Conservation (phyloP, 2,797 vertebrate species). For the Poecilia velifera region DNA sequence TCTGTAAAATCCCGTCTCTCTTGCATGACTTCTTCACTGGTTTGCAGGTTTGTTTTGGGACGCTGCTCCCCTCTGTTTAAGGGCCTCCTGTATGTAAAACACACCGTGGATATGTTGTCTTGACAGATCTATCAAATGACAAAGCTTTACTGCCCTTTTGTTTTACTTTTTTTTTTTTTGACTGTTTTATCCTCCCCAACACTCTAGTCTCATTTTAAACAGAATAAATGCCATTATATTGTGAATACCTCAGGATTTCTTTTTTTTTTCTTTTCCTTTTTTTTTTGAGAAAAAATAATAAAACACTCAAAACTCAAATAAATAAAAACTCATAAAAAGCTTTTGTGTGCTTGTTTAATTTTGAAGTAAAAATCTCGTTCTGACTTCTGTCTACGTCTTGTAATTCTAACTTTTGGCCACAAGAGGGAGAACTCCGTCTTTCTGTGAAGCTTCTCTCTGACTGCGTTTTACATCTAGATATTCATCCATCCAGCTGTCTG, state of each 20-base stretch:
- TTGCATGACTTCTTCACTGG: conserved; percentile 61
- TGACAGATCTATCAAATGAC: conserved; percentile 59
- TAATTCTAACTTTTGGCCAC: not conserved
- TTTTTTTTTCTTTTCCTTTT: conserved; percentile 85
- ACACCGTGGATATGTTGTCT: conserved; percentile 50
- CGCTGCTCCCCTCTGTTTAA: conserved; percentile 30
- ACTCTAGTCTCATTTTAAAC: conserved; percentile 75
- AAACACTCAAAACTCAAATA: conserved; percentile 79
- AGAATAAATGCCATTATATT: conserved; percentile 87
- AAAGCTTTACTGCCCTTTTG: conserved; percentile 66
- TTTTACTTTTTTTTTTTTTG: conserved; percentile 25
- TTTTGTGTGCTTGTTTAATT: conserved; percentile 12
- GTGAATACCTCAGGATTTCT: conserved; percentile 89
- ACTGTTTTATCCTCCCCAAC: conserved; percentile 51
- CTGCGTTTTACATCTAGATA: not conserved
- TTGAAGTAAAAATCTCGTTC: not conserved
- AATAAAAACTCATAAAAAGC: conserved; percentile 74
- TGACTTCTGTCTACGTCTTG: not conserved
- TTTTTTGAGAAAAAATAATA: conserved; percentile 80
- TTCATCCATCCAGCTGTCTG: not conserved
- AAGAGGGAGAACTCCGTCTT: not conserved
- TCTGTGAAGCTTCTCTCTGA: not conserved
- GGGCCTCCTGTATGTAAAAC: conserved; percentile 53
- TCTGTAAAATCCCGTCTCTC: conserved; percentile 34
- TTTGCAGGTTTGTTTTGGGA: conserved; percentile 26